These are phyloP conservation scores for Leucoma salicis DNA, from an alignment of 2,888 invertebrate species.

Conservation along the genomic window DNA sequence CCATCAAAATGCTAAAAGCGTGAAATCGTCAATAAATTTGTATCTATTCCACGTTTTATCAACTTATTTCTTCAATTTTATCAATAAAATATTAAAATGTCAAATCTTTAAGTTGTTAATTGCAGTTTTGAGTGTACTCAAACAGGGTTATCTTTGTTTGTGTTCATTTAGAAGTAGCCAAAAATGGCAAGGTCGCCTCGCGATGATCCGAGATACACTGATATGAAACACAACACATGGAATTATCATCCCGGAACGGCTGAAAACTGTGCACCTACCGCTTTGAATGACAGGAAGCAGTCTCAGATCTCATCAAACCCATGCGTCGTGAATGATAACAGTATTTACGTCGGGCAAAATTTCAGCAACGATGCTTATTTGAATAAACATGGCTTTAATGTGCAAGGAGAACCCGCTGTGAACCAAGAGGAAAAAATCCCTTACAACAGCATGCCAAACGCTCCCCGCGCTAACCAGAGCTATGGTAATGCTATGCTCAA, in stretches of 20 bases:
- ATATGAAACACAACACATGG: constrained; percentile 73
- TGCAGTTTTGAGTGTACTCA: constrained; percentile 30
- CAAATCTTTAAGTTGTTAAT: constrained; percentile 58
- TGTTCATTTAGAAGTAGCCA: constrained; percentile 53
- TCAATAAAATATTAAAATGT: constrained; percentile 53
- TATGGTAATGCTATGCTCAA: constrained; percentile 74
- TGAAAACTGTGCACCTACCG: constrained; percentile 63
- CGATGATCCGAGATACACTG: constrained; percentile 74
- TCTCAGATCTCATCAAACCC: constrained; percentile 51
- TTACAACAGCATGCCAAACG: constrained; percentile 52
- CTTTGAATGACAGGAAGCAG: constrained; percentile 59
- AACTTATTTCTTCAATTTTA: constrained; percentile 42
- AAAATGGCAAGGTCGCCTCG: constrained; percentile 80
- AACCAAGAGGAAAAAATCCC: constrained; percentile 61
- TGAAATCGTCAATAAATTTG: constrained; percentile 65
- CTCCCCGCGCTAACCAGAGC: constrained; percentile 57
- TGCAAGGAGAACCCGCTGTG: constrained; percentile 52
- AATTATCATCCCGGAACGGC: constrained; percentile 67
- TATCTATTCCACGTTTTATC: constrained; percentile 56
- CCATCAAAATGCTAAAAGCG: constrained; percentile 46
- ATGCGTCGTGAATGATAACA: constrained; percentile 57
- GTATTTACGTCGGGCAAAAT: constrained; percentile 59
- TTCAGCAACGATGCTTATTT: constrained; percentile 65
- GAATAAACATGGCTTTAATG: constrained; percentile 62
- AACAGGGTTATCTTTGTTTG: constrained; percentile 43